Percentiles rank a stretch among this genome's conserved stretches.
phyloP scores from a whole-genome alignment of 2,888 invertebrate species.

The Tetheella fluctuosa region DNA sequence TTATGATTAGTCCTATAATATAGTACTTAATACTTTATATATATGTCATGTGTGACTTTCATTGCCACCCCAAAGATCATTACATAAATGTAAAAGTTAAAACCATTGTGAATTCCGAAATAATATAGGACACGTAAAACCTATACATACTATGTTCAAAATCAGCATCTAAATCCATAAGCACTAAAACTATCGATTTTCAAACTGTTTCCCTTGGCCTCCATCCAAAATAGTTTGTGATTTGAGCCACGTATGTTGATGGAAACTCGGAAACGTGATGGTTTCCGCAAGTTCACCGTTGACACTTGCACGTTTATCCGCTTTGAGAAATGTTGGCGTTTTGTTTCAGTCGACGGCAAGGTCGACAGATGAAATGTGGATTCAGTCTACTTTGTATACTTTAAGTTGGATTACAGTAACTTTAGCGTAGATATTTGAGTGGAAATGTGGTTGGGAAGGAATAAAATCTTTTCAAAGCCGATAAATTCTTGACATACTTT shows the following conservation, averaged over 20 bases:
- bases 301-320: constrained; percentile 15
- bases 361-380: constrained; percentile 10
- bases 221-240: constrained; percentile 24
- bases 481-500: constrained; percentile 2
- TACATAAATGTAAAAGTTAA: background rate
- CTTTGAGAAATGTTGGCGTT: constrained; percentile 11
- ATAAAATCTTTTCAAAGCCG: background rate
- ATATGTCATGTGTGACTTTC: too few species aligned
- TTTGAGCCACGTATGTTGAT: constrained; percentile 15
- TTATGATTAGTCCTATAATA: too few species aligned
- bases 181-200: constrained; percentile 29
- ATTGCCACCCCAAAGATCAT: too few species aligned
- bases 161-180: background rate
- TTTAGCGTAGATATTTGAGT: background rate
- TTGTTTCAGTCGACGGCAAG: constrained; percentile 9
- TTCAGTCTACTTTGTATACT: constrained; percentile 2
- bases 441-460: background rate
- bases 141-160: background rate
- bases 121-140: background rate
- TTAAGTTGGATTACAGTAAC: constrained; percentile 8
- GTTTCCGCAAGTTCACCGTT: constrained; percentile 16
- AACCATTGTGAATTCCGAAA: background rate
- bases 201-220: constrained; percentile 33
- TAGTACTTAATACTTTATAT: too few species aligned
- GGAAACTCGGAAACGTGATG: constrained; percentile 9